Base-by-base conservation (phyloP, 2,888 invertebrate species). In the Cenopis cana region DNA sequence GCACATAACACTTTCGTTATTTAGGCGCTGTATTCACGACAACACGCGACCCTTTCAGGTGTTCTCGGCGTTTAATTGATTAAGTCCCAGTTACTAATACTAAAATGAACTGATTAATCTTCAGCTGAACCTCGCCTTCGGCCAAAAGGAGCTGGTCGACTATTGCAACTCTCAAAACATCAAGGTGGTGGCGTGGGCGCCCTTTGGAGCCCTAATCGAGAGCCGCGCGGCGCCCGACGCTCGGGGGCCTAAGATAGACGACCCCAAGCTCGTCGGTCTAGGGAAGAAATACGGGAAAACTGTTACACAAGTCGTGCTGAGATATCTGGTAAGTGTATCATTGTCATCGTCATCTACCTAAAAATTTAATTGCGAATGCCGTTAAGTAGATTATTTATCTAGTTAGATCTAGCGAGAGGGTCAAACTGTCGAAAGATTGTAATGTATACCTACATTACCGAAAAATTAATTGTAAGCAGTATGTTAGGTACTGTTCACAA, bases 221-320 rank as follows among this genome's bases (percentile, higher is more conserved):
- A 88, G 91, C 8, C 87, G 88, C 4, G 88, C 92, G 14, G 74
- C 79, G 0, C 87, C 89, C 0, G 84, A 89, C 78, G 93, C 93
- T 0, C 89, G 93, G 3, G 94, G 95, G 1, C 94, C 94, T 0
- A 94, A 95, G 68, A 61, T 87, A 3, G 89, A 94, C 60, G 94
- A 95, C 73, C 92, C 94, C 0, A 90, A 91, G 55, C 89, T 96
- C 70, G 78, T 91, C 9, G 88, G 86, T n/a, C 94, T 96, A 4
- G 95, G 91, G 0, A 87, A 94, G 64, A 96, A 96, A 74, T 93
- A 96, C 73, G 92, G 92, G 0, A 96, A 96, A 85, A 94, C 95
- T 0, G 89, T 95, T 0, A 94, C 95, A 0, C 96, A 96, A 86
- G 84, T 96, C 33, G 90, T 94, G 0, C 81, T 96, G 24, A 92